Percentiles rank a stretch among this genome's conserved stretches.
Evolutionary conservation across 2,888 invertebrate species (phyloP).

Genomic region (Leptura quadrifasciata): DNA sequence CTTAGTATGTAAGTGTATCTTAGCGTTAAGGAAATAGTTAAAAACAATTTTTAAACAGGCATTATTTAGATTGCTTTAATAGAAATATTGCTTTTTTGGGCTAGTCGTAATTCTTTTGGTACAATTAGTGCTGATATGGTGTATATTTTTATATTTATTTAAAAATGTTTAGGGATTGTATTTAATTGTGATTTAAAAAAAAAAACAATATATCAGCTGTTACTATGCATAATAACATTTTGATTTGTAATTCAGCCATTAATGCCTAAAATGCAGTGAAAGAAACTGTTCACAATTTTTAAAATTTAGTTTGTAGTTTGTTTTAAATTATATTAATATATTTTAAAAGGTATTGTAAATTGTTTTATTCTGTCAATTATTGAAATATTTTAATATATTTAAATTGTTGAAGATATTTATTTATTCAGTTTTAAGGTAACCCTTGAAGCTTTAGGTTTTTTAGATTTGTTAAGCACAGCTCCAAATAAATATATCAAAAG

Average conservation of each 20-base stretch:
- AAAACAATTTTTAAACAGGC: constrained; percentile 45
- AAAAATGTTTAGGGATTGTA: constrained; percentile 40
- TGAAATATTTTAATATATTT: constrained; percentile 39
- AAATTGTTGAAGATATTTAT: constrained; percentile 36
- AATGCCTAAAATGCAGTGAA: constrained; percentile 26
- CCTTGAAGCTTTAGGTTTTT: constrained; percentile 28
- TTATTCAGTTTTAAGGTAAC: constrained; percentile 37
- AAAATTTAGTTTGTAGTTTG: constrained; percentile 28
- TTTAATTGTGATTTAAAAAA: constrained; percentile 41
- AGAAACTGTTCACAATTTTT: constrained; percentile 12
- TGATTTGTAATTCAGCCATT: constrained; percentile 20
- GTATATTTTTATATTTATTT: constrained; percentile 55
- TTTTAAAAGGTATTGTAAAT: constrained; percentile 37
- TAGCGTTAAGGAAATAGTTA: constrained; percentile 32
- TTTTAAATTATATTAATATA: constrained; percentile 13
- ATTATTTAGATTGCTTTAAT: constrained; percentile 57
- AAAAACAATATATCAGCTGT: constrained; percentile 29
- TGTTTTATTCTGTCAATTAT: constrained; percentile 33
- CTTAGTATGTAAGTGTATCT: constrained; percentile 39
- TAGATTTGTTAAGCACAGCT: constrained; percentile 43
- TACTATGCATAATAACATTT: constrained; percentile 20
- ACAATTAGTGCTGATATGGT: constrained; percentile 51
- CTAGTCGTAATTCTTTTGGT: constrained; percentile 61
- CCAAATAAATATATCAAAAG: constrained; percentile 36
- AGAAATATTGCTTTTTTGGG: constrained; percentile 56